phyloP scores from a whole-genome alignment of 2,888 invertebrate genomes.

The Chrysotoxum bicinctum region DNA sequence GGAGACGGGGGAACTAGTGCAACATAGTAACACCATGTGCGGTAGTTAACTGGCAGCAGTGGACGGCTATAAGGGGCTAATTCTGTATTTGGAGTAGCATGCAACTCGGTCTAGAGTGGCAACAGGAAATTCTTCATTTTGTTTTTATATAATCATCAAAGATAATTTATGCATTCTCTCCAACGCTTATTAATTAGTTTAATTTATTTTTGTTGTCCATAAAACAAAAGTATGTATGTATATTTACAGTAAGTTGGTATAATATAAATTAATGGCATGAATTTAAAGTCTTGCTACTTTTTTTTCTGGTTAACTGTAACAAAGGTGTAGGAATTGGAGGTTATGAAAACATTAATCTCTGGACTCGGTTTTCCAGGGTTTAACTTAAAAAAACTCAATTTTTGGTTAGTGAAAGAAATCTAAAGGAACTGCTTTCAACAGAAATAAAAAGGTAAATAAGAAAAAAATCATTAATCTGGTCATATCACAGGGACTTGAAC shows the following conservation, averaged over 20 bases:
- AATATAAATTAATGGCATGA: not conserved
- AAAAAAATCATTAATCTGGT: no score
- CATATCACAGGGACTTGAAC: no score
- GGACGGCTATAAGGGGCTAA: not conserved
- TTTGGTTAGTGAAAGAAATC: no score
- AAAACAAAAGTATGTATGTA: not conserved
- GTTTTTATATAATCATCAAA: constrained; percentile 51
- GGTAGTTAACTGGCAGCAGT: not conserved
- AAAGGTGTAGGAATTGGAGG: no score
- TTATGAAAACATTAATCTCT: no score
- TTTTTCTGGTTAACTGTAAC: no score
- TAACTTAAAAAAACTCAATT: no score
- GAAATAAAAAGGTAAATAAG: no score
- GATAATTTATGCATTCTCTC: constrained; percentile 46
- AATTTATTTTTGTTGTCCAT: not conserved
- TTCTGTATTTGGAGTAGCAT: constrained; percentile 25
- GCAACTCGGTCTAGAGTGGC: constrained; percentile 16
- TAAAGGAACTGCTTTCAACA: no score
- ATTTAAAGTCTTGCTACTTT: not conserved
- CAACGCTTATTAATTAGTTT: not conserved
- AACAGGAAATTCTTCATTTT: constrained; percentile 63
- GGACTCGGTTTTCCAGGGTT: no score
- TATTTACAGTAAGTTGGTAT: not conserved
- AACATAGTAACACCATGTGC: not conserved
- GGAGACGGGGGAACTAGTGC: constrained; percentile 7